Percentiles rank a stretch among this genome's conserved stretches.
phyloP scores from a whole-genome alignment of 2,888 invertebrate species.

The Pharmacophagus antenor region DNA sequence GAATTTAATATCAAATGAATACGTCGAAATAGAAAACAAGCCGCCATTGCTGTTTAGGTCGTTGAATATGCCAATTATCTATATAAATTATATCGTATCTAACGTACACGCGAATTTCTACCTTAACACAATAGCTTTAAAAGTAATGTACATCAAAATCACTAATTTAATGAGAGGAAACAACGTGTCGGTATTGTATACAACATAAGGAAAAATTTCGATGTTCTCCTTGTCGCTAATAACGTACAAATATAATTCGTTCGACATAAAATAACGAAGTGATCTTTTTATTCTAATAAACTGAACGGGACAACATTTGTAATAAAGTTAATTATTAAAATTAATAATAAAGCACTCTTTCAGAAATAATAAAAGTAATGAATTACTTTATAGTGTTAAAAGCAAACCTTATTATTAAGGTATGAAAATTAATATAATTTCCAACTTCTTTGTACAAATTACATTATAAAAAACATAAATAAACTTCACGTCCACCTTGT shows the following conservation, averaged over 20 bases:
- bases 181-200: neutral
- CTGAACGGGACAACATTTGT: neutral
- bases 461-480: too few relatives aligned
- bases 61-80: constrained; percentile 2
- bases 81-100: neutral
- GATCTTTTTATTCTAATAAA: neutral
- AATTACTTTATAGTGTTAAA: too few relatives aligned
- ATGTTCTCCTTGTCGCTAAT: neutral
- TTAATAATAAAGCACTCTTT: neutral
- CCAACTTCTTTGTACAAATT: too few relatives aligned
- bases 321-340: neutral
- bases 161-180: neutral
- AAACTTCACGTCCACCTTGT: too few relatives aligned
- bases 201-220: neutral
- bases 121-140: neutral
- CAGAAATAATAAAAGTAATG: neutral
- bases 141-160: neutral
- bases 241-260: neutral
- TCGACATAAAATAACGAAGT: neutral
- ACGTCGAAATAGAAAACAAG: neutral
- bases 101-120: constrained; percentile 6
- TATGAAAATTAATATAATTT: too few relatives aligned
- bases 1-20: neutral
- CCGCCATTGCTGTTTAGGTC: neutral
- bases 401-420: too few relatives aligned